Base-by-base conservation (phyloP, 2,113 vertebrate species). In the Nesospiza acunhae region DNA sequence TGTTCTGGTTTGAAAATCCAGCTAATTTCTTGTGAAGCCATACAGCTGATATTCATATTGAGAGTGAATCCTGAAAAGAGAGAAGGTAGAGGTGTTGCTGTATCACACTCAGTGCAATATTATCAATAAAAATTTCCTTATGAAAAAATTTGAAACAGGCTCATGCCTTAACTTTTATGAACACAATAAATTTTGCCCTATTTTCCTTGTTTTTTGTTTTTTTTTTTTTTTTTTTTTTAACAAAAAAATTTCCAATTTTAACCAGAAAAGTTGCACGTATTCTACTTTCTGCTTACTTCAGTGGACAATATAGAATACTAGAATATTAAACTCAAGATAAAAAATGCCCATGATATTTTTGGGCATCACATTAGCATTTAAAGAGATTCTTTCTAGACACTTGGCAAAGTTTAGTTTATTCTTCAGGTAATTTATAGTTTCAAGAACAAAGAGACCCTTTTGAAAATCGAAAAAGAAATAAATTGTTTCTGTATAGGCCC, bases 1-100 rank as follows among this genome's bases (percentile, higher is more conserved):
- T 80, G 24, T 81, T 94, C 89, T 85, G 26, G 79, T 96, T 69
- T 85, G 19, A n/a, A 90, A 53, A 90, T 94, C 30, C 72, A 81
- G 41, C 50, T 39, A 30, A 89, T 56, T 83, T 83, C 72, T 58
- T 95, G 18, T 77, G 41, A 92, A 94, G 70, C 18, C 74, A 39
- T 95, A 74, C 42, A 35, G 5, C 42, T 94, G 41, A 28, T 59
- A 93, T 92, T 96, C n/a, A 56, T 89, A 83, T 72, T 84, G 20
- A 70, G 39, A 92, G 18, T 90, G 87, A 92, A 37, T 91, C 44
- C 59, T 26, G 6, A 41, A 96, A 80, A 63, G 19, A 87, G 95
- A 93, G 56, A 59, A 41, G 5, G 3, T 62, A 39, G 47, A 81
- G 27, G 4, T 3, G 0, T 4, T 59, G 4, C 6, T 59, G 2